Conservation (phyloP, 1,140 invertebrate species). For the Drosophila pseudoobscura region DNA sequence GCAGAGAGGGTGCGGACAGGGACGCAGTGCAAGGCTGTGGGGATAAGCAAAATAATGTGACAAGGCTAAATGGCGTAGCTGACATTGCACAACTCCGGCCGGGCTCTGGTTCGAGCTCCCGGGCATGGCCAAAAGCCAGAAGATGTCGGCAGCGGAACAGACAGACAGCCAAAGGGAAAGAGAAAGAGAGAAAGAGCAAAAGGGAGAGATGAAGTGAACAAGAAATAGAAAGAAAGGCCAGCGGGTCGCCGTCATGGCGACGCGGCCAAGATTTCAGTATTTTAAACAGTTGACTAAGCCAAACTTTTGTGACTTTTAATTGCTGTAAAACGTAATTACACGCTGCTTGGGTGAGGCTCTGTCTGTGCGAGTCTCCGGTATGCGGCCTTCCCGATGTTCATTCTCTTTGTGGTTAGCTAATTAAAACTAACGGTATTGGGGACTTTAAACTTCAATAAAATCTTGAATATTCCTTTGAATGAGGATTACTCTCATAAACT, state of each 20-base stretch:
- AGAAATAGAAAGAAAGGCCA: slow-evolving; percentile 1
- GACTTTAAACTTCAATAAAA: too few relatives aligned
- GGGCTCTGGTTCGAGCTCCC: slow-evolving; percentile 4
- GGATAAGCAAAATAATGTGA: slow-evolving; percentile 80
- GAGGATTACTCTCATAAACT: too few relatives aligned
- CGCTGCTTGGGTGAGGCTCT: too few relatives aligned
- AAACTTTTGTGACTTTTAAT: slow-evolving; percentile 72
- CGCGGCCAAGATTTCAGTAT: slow-evolving; percentile 40
- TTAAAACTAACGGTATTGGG: too few relatives aligned
- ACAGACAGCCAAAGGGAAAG: slow-evolving; percentile 3
- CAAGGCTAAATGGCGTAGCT: slow-evolving; percentile 77
- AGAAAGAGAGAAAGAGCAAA: neutral
- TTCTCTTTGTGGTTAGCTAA: too few relatives aligned
- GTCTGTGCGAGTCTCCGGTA: too few relatives aligned
- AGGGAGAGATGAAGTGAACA: neutral
- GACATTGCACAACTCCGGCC: slow-evolving; percentile 62
- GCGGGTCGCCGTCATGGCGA: slow-evolving; percentile 41
- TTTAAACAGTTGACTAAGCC: slow-evolving; percentile 46
- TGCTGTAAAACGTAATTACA: slow-evolving; percentile 58
- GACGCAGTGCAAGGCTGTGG: slow-evolving; percentile 16
- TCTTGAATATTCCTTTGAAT: too few relatives aligned
- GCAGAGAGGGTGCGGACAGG: neutral
- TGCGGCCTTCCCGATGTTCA: too few relatives aligned
- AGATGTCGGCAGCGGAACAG: slow-evolving; percentile 13
- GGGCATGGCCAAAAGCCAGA: slow-evolving; percentile 40